Evolutionary conservation across 2,113 vertebrate genomes (phyloP), one percentile per base, ranked within the genome.

Genomic region (Myotis yumanensis): DNA sequence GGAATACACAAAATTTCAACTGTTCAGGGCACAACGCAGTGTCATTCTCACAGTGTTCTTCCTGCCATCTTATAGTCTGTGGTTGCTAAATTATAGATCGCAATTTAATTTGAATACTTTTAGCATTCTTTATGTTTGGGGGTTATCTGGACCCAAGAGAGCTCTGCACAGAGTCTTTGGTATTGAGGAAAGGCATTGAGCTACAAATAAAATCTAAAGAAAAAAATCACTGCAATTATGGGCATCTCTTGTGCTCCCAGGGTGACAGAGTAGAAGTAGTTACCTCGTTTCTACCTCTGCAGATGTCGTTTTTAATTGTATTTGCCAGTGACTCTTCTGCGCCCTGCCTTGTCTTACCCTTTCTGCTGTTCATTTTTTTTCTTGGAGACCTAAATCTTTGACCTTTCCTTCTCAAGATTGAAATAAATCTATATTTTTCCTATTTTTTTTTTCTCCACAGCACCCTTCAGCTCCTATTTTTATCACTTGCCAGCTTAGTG

Each of bases 401-500:
- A 62, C n/a, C 43, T 59, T 48, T 15, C 57, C 25, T 25, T 11
- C 59, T 90, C 20, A 52, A 96, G 97, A 96, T 83, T 96, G 97
- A 98, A 85, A 82, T 68, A 86, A 89, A 40, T 95, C 96, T 98
- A 0, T 51, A 51, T 97, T 69, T 97, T 97, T 97, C 95, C 93
- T 2, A 1, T 9, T 35, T 30, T 77, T 98, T 68, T 62, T 46
- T 97, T 97, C 95, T 66, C 17, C 97, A 92, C 90, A 96, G 79
- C 93, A 97, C 86, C 89, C 96, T 97, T 97, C 97, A 97, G 81
- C 94, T 97, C 7, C 48, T 76, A 66, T 93, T 97, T 97, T 94
- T 98, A 96, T 96, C 95, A 97, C 96, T 97, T 96, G 97, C 97
- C 97, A 98, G 84, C 6, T 97, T 93, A 92, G 40, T 37, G 57